Evolutionary conservation across 30 jellyfish, hydroid and myxozoan genomes (phyloP), one percentile per base, ranked within the genome.

Genomic region (Cassiopea andromeda): DNA sequence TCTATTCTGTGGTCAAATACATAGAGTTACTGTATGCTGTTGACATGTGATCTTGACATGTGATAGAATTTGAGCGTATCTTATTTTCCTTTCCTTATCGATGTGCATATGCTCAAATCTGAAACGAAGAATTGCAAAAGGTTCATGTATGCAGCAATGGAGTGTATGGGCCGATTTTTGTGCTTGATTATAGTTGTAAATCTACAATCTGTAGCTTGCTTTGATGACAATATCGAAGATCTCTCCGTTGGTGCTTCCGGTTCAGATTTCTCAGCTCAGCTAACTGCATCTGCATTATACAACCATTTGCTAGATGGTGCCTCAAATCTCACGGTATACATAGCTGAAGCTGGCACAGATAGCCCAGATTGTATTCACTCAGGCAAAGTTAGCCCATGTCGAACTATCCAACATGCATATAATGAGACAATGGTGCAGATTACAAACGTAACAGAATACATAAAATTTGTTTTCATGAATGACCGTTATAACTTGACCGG

Each of bases 321-420:
- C 60, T 50, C 75, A 7, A 17, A 1, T 54, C 49, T 50, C 1
- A 1, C 50, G 2, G 70, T 77, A 13, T 77, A 13, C 19, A 77
- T 77, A 5, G 19, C 85, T 7, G 46, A 59, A 5, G 7, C 54
- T n/a, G 93, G 97, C 3, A 76, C 18, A 12, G 91, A 91, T 73
- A 16, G 50, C 71, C 66, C 70, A 10, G 82, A 75, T 44, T 91
- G 97, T 48, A 57, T 91, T 43, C 60, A 60, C 57, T 64, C 59
- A 60, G 77, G 81, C 5, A 50, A 68, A 27, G 27, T 61, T 19
- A 80, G 54, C 1, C 94, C 97, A 0, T 94, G 98, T 85, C 76
- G 47, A 78, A 77, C 94, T 17, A 46, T 94, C 4, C 90, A 86
- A n/a, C 87, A 85, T 73, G 97, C 94, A 2, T 90, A 90, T 73